Evolutionary conservation across 2,797 vertebrate genomes (phyloP), one percentile per base, ranked within the genome.

Genomic region (Jordanella pulchra): DNA sequence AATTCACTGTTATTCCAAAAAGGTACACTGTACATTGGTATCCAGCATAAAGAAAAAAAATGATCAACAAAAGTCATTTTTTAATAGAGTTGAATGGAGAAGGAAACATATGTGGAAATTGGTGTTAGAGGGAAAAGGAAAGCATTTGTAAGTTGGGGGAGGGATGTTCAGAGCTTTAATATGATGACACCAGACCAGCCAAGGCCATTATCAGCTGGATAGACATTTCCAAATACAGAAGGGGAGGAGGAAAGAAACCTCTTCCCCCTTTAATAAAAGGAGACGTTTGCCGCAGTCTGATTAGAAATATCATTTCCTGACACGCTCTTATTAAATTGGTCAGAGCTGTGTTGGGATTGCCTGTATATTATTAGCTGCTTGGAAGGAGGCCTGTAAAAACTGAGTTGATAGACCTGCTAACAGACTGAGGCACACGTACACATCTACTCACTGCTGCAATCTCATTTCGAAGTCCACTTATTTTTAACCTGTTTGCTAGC

Each of bases 231-330:
- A 67, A 84, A 81, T 77, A 73, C 84, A 80, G 79, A 77, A 72
- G 32, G 76, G 67, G 66, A 77, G 77, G 72, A 27, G 72, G 81
- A 77, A 69, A 73, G 78, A 65, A 69, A 72, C 51, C 53, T 67
- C 83, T 69, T 72, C 81, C 86, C 86, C 71, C 83, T 90, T 90
- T 93, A 93, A 94, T 91, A 92, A 93, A 92, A 90, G 87, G 65
- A 78, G 79, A 83, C 84, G 82, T 89, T 90, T 87, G 85, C 88
- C 45, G 64, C 73, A 61, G 83, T 83, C 90, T 93, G 93, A 93
- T 94, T 93, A 91, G 86, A 92, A 93, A 92, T 90, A 93, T 93
- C 45, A 93, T 94, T 93, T 93, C 92, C 92, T 93, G 89, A 86
- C 51, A 77, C 86, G 77, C 73, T 81, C 80, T 84, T 75, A 90